Evolutionary conservation across 2,113 vertebrate genomes (phyloP).

Genomic region (Channa argus): DNA sequence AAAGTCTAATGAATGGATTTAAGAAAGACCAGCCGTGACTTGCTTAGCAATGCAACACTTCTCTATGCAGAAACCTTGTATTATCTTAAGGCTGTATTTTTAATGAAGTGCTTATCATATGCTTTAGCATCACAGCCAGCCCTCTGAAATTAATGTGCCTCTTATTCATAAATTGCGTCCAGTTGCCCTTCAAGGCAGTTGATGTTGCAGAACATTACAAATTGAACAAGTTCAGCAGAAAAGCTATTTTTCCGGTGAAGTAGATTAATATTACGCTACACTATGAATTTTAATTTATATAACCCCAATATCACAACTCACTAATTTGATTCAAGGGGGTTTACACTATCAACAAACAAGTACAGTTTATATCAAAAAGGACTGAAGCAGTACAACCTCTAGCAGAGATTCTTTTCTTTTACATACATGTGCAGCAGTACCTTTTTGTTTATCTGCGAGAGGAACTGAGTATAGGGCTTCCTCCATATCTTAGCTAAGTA

Average conservation of each 20-base stretch:
- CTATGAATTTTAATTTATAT: too few relatives aligned
- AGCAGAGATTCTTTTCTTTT: too few relatives aligned
- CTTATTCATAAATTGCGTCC: slow-evolving; percentile 13
- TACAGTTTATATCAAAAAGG: not conserved
- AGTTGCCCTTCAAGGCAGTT: slow-evolving; percentile 41
- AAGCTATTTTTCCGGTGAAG: not conserved
- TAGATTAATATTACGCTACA: not conserved
- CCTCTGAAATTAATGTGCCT: slow-evolving; percentile 35
- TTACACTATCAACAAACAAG: too few relatives aligned
- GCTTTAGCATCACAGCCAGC: slow-evolving; percentile 29
- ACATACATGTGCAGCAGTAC: not conserved
- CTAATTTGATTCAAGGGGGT: too few relatives aligned
- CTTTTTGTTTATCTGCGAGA: slow-evolving; percentile 7
- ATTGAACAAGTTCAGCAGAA: not conserved
- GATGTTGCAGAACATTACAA: slow-evolving; percentile 37
- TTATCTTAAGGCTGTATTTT: slow-evolving; percentile 19
- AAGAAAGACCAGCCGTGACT: not conserved
- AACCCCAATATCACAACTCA: too few relatives aligned
- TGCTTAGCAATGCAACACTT: not conserved
- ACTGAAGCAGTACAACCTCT: not conserved
- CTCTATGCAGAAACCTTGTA: not conserved
- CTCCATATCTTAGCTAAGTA: slow-evolving; percentile 31
- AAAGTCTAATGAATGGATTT: slow-evolving; percentile 1
- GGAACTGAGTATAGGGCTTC: slow-evolving; percentile 9
- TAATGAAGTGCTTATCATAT: slow-evolving; percentile 32